Evolutionary conservation across 1,140 invertebrate species (phyloP), one percentile per base, ranked within the genome.

Genomic region (Papilio glaucus): DNA sequence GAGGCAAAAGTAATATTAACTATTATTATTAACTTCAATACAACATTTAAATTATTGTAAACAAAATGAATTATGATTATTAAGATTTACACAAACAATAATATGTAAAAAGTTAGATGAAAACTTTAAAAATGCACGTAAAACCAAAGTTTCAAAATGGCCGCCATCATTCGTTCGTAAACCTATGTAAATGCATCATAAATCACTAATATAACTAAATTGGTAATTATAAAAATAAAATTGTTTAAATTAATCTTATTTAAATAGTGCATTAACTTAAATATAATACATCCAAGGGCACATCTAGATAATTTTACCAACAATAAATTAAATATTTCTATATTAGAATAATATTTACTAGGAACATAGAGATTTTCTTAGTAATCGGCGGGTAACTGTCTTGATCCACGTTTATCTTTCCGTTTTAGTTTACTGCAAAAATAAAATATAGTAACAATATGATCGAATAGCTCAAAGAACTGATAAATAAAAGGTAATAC

Each of bases 381-480:
- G 26, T 24, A 42, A 42, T 68, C 63, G 63, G 63, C 63, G 63
- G 63, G 63, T 68, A 68, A 68, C 63, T 68, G 21, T 39, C 37
- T 38, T 65, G 18, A 37, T 65, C 62, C 15, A 37, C 21, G n/a
- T 24, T 4, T 15, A 62, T 15, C 26, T 33, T 9, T 39, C 62
- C 8, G 33, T 65, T 65, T 65, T 63, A 33, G 0, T 39, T 65
- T 65, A 65, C 62, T 65, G 62, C 29, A 18, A 65, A 73, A 21
- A 24, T 41, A 67, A 13, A 38, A 68, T 15, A 71, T 24, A 26
- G 42, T 60, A 67, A 63, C n/a, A 62, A 45, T 38, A 65, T 21
- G n/a, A n/a, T n/a, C n/a, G n/a, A n/a, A n/a, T n/a, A n/a, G n/a
- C n/a, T n/a, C n/a, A n/a, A n/a, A n/a, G n/a, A n/a, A n/a, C n/a